Evolutionary conservation across 2,797 vertebrate species (phyloP).

Genomic region (Xiphorhynchus erythropygius): DNA sequence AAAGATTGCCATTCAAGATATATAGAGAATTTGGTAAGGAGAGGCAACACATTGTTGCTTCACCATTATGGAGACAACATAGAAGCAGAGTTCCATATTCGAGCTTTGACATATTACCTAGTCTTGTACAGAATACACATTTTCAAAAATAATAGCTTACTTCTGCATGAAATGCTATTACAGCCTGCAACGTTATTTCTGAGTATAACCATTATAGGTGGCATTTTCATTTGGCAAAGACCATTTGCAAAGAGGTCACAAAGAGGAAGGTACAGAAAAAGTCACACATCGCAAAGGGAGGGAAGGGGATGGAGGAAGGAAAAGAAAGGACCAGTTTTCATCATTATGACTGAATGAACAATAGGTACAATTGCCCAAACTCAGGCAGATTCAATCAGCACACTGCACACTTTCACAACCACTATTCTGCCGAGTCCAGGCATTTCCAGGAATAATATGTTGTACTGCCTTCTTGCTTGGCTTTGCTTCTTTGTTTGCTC

Average conservation of each 20-base stretch:
- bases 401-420: background rate
- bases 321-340: background rate
- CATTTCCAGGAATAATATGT: background rate
- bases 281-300: background rate
- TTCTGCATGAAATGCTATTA: conserved; percentile 2
- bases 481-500: background rate
- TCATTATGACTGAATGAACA: background rate
- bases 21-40: background rate
- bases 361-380: background rate
- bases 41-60: background rate
- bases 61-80: background rate
- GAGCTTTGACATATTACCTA: background rate
- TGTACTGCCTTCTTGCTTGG: background rate
- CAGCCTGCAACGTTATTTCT: background rate
- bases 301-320: background rate
- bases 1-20: background rate
- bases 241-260: background rate
- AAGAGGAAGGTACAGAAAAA: background rate
- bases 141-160: conserved; percentile 7
- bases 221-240: conserved; percentile 3
- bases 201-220: background rate
- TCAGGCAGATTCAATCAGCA: background rate
- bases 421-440: background rate
- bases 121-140: background rate
- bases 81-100: background rate